Conservation (phyloP, 2,797 vertebrate genomes). For the Hydrocynus forskahlii region DNA sequence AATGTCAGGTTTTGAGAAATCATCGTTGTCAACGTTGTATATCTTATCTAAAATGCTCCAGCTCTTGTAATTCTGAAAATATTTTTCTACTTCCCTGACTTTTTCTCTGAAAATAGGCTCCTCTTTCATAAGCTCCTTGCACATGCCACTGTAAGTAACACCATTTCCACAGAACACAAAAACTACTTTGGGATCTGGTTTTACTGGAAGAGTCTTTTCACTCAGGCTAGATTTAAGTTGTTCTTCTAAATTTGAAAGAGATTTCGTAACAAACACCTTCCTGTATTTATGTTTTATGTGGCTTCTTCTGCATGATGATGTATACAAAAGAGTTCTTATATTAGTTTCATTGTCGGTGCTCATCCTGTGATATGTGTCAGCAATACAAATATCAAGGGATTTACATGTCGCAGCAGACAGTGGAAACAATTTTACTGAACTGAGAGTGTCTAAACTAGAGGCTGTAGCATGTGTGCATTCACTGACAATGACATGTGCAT, state of each 20-base stretch:
- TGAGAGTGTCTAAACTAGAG: constrained; percentile 52
- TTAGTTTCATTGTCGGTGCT: constrained; percentile 59
- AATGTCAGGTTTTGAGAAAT: constrained; percentile 74
- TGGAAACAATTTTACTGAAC: constrained; percentile 74
- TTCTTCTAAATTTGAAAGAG: constrained; percentile 74
- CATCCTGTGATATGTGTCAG: constrained; percentile 74
- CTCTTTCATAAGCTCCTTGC: constrained; percentile 74
- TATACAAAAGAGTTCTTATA: constrained; percentile 81
- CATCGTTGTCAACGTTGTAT: constrained; percentile 63
- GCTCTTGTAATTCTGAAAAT: constrained; percentile 66
- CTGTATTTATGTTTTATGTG: constrained; percentile 82
- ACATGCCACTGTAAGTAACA: constrained; percentile 78
- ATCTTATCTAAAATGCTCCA: constrained; percentile 73
- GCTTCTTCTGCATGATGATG: constrained; percentile 87
- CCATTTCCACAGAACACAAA: constrained; percentile 89
- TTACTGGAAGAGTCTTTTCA: constrained; percentile 53
- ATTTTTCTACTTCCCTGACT: constrained; percentile 72
- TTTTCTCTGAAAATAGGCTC: constrained; percentile 83
- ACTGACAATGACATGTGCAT: constrained; percentile 83
- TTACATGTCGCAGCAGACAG: constrained; percentile 81
- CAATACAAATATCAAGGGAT: constrained; percentile 76
- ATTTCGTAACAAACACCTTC: constrained; percentile 77
- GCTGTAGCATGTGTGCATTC: constrained; percentile 69
- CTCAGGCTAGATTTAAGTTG: constrained; percentile 62
- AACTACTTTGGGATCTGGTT: constrained; percentile 73